These are phyloP conservation scores for Agrotis ipsilon DNA, from an alignment of 2,888 invertebrate species.

Conservation along the genomic window DNA sequence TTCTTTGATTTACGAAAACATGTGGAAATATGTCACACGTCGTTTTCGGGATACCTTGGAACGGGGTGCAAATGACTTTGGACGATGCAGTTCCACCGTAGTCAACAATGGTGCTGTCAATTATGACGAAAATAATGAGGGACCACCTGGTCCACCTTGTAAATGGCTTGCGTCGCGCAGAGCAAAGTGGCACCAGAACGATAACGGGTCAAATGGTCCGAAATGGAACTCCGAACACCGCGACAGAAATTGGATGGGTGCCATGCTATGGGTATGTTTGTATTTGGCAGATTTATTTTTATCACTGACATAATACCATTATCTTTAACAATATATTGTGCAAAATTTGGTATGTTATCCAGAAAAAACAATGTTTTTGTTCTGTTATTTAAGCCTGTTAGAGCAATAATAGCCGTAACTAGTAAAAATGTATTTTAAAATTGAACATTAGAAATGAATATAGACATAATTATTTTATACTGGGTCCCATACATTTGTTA, in stretches of 20 bases:
- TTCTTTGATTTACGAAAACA: conserved; percentile 65
- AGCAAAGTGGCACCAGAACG: conserved; percentile 68
- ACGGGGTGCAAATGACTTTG: conserved; percentile 87
- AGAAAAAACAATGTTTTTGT: background rate
- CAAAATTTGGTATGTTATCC: conserved; percentile 5
- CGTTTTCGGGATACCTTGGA: conserved; percentile 89
- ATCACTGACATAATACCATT: conserved; percentile 46
- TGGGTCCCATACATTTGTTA: background rate
- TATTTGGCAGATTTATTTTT: conserved; percentile 62
- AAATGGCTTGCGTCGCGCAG: conserved; percentile 77
- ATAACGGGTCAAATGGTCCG: conserved; percentile 80
- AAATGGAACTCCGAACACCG: conserved; percentile 85
- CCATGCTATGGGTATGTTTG: conserved; percentile 88
- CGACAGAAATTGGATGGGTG: conserved; percentile 87
- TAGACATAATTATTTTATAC: no score
- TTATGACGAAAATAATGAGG: conserved; percentile 75
- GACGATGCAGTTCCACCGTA: conserved; percentile 85
- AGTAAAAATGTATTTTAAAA: background rate
- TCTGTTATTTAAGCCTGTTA: background rate
- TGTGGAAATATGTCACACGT: conserved; percentile 91
- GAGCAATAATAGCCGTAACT: background rate
- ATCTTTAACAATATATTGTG: conserved; percentile 16
- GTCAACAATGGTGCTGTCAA: conserved; percentile 76
- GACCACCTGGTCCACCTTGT: conserved; percentile 59
- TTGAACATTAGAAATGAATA: no score